These are phyloP conservation scores for Puffinus mauretanicus DNA, from an alignment of 2,113 vertebrate genomes.

Conservation along the genomic window DNA sequence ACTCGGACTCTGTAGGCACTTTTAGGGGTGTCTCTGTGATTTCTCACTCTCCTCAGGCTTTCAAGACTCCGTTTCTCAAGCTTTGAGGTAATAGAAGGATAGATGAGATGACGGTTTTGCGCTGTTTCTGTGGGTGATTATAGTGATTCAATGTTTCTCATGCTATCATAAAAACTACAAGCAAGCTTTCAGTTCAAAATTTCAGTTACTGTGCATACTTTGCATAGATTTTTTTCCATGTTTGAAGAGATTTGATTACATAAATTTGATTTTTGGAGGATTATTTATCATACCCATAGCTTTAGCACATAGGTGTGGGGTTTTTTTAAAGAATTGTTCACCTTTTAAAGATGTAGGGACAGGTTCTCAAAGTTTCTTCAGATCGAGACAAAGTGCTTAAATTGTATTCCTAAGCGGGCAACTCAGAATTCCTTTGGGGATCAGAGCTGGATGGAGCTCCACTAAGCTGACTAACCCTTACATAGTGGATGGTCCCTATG, in stretches of 20 bases:
- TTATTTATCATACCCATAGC: background rate
- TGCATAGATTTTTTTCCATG: background rate
- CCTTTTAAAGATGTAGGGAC: background rate
- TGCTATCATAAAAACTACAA: background rate
- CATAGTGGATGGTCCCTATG: fast-evolving
- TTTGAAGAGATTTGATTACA: background rate
- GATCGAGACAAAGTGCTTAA: background rate
- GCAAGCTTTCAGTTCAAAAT: background rate
- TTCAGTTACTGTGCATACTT: background rate
- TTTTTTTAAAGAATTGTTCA: background rate
- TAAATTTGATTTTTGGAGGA: background rate
- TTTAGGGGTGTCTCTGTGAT: background rate
- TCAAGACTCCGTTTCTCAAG: background rate
- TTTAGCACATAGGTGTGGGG: background rate
- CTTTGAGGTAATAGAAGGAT: background rate
- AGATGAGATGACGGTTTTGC: background rate
- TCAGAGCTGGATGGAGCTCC: background rate
- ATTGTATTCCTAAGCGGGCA: background rate
- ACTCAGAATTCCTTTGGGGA: background rate
- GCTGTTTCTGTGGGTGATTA: background rate
- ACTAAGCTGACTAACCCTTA: background rate
- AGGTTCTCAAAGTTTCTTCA: background rate
- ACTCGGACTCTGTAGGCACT: background rate
- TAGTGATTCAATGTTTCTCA: background rate
- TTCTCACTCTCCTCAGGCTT: background rate